Evolutionary conservation across 1,140 invertebrate species (phyloP).

Genomic region (Neomicropteryx cornuta): DNA sequence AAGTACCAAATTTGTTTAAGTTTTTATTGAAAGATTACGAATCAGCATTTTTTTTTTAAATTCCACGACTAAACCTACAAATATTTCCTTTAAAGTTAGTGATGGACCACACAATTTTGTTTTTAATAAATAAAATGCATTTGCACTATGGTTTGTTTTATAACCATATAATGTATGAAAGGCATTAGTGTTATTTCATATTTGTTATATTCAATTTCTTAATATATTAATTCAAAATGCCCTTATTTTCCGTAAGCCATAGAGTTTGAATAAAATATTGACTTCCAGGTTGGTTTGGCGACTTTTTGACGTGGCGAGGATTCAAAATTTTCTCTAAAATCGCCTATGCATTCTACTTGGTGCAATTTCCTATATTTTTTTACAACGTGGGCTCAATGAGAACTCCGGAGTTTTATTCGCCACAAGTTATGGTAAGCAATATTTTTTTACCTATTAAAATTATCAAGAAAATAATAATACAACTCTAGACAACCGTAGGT

Average conservation of each 20-base stretch:
- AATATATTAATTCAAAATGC: neutral
- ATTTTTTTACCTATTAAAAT: conserved; percentile 4
- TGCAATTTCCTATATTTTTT: conserved; percentile 47
- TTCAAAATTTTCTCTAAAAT: conserved; percentile 52
- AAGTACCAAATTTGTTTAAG: too few relatives aligned
- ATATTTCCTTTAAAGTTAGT: neutral
- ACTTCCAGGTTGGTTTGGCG: conserved; percentile 29
- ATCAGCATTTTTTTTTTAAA: too few relatives aligned
- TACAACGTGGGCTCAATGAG: conserved; percentile 42
- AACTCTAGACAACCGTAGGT: too few relatives aligned
- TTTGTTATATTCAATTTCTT: neutral
- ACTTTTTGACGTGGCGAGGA: conserved; percentile 29
- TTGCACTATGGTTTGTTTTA: neutral
- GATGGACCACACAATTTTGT: neutral
- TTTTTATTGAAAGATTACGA: too few relatives aligned
- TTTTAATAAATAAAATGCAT: too few relatives aligned
- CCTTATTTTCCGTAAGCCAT: neutral
- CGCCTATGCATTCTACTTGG: conserved; percentile 43
- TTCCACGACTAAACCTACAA: neutral
- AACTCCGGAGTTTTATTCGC: conserved; percentile 34
- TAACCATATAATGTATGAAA: conserved; percentile 1
- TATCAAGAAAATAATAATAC: too few relatives aligned
- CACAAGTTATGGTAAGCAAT: conserved; percentile 30
- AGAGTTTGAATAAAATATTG: conserved; percentile 3
- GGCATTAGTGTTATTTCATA: neutral